These are phyloP conservation scores for Etheostoma cragini DNA, from an alignment of 2,113 vertebrate species.

Conservation along the genomic window DNA sequence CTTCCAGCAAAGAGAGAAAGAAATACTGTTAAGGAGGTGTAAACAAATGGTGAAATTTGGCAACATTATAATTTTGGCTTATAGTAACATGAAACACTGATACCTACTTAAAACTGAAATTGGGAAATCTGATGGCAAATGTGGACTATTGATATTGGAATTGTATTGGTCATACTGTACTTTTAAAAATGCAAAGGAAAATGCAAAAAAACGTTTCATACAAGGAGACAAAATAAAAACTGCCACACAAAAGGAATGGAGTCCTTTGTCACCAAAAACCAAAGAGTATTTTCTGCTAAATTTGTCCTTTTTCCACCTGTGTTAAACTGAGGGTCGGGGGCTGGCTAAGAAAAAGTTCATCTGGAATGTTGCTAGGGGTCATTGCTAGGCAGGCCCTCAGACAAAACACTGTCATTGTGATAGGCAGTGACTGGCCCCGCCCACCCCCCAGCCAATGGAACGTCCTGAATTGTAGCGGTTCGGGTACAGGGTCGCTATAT, in stretches of 20 bases:
- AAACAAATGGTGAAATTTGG: slow-evolving; percentile 78
- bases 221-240: slow-evolving; percentile 73
- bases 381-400: slow-evolving; percentile 79
- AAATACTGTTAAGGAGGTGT: slow-evolving; percentile 79
- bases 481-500: slow-evolving; percentile 83
- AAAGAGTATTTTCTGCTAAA: slow-evolving; percentile 65
- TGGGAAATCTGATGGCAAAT: slow-evolving; percentile 36
- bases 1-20: slow-evolving; percentile 39
- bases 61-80: slow-evolving; percentile 65
- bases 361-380: slow-evolving; percentile 86
- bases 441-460: slow-evolving; percentile 78
- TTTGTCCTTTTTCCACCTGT: slow-evolving; percentile 76
- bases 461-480: slow-evolving; percentile 81
- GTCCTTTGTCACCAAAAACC: slow-evolving; percentile 80
- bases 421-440: slow-evolving; percentile 82
- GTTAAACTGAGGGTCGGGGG: slow-evolving; percentile 80
- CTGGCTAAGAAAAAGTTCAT: slow-evolving; percentile 81
- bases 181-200: slow-evolving; percentile 69
- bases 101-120: slow-evolving; percentile 61
- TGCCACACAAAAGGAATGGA: slow-evolving; percentile 83
- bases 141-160: slow-evolving; percentile 44
- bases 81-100: slow-evolving; percentile 66
- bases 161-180: slow-evolving; percentile 66
- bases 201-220: slow-evolving; percentile 65
- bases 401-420: slow-evolving; percentile 82